Evolutionary conservation across 2,797 vertebrate genomes (phyloP).

Genomic region (Lacerta agilis): DNA sequence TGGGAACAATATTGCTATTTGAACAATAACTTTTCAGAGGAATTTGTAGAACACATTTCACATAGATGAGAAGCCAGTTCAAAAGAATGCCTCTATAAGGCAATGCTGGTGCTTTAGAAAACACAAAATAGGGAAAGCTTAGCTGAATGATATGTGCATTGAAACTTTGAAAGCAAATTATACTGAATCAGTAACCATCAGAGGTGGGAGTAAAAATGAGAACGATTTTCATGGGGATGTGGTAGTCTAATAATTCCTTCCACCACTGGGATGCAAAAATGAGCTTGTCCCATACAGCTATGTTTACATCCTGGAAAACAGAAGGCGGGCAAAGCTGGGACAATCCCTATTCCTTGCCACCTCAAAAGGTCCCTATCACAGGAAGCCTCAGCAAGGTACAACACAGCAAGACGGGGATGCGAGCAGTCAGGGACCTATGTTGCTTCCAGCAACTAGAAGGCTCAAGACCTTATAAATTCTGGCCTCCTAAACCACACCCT

Average conservation of each 20-base stretch:
- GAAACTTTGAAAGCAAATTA: not conserved
- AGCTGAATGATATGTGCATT: not conserved
- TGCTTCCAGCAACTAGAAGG: no score
- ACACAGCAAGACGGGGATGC: no score
- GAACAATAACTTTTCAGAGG: constrained; percentile 59
- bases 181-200: not conserved
- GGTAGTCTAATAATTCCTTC: not conserved
- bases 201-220: not conserved
- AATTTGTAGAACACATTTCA: constrained; percentile 60
- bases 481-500: no score
- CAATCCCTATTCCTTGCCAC: not conserved
- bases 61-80: constrained; percentile 40
- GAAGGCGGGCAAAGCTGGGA: not conserved
- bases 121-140: constrained; percentile 34
- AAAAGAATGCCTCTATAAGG: constrained; percentile 44
- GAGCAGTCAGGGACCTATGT: no score
- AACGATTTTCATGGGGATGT: not conserved
- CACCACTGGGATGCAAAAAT: not conserved
- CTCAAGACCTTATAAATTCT: no score
- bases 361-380: not conserved
- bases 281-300: not conserved
- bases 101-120: not conserved
- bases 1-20: constrained; percentile 64
- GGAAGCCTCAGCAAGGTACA: no score
- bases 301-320: not conserved